Evolutionary conservation across 2,888 invertebrate genomes (phyloP).

Genomic region (Lapara coniferarum): DNA sequence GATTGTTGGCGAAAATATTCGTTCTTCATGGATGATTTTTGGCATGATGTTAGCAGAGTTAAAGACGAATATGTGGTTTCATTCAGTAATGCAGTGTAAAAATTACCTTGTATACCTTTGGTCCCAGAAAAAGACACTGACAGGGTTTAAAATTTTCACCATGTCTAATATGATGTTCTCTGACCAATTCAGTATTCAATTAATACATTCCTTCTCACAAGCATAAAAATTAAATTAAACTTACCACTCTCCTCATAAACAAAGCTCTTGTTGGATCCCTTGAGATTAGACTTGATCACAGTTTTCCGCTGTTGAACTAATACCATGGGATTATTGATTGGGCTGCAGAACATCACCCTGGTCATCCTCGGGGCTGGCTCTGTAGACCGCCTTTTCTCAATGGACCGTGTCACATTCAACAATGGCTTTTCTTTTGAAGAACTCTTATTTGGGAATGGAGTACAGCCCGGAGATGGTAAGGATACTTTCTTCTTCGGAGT

Average conservation of each 20-base stretch:
- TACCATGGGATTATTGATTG: slow-evolving; percentile 56
- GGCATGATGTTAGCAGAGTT: too few species aligned
- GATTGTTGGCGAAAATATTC: too few species aligned
- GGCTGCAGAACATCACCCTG: slow-evolving; percentile 77
- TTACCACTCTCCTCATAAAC: slow-evolving; percentile 70
- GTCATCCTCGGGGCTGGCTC: slow-evolving; percentile 54
- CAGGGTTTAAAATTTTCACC: too few species aligned
- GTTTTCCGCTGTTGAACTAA: slow-evolving; percentile 60
- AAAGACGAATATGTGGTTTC: too few species aligned
- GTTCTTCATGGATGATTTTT: too few species aligned
- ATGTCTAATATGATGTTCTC: too few species aligned
- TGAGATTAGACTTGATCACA: slow-evolving; percentile 76
- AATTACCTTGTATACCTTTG: too few species aligned
- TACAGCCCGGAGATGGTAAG: slow-evolving; percentile 64
- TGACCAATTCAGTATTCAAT: neutral
- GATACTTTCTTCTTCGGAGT: slow-evolving; percentile 58
- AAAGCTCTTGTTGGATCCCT: slow-evolving; percentile 78
- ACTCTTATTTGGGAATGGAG: slow-evolving; percentile 62
- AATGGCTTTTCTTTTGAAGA: slow-evolving; percentile 51
- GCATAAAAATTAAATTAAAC: slow-evolving; percentile 33
- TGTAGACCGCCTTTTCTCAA: slow-evolving; percentile 60
- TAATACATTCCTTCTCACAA: neutral
- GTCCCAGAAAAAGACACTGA: too few species aligned
- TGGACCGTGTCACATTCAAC: slow-evolving; percentile 68
- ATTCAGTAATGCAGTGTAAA: too few species aligned